Evolutionary conservation across 2,797 vertebrate genomes (phyloP), one percentile per base, ranked within the genome.

Genomic region (Scyliorhinus canicula): DNA sequence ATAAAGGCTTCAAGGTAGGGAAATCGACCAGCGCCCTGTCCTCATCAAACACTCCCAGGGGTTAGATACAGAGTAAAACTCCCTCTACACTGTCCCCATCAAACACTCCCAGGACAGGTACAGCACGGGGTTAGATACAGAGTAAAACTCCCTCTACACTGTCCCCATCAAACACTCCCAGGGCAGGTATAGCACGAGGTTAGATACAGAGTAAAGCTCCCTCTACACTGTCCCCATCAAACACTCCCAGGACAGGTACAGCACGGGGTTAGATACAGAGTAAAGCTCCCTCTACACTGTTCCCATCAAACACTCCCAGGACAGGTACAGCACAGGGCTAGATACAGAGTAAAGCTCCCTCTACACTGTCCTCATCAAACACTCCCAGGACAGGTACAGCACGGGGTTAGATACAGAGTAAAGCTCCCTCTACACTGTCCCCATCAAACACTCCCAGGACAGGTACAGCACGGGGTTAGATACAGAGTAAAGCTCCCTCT

Each of bases 11-110:
- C 4, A 44, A 44, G 21, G 1, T 19, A 44, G 40, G 16, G 40
- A 24, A 47, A 44, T 35, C 28, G 11, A 74, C n/a, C 26, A 71
- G n/a, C 44, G 14, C 74, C 14, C 74, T 40, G 35, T 40, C 74
- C 69, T n/a, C 74, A 79, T 79, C 74, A 79, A 44, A 79, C 74
- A 79, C 74, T 35, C 74, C 74, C 74, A 77, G 74, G 67, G 74
- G n/a, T 77, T 77, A 77, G 31, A 77, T 77, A 77, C 12, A 77
- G n/a, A 77, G 74, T 19, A 77, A 77, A 77, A 14, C 74, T 77
- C 28, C 7, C 71, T 77, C 71, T 77, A 77, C 71, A 77, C n/a
- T n/a, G 35, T n/a, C 9, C 71, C 11, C 71, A 77, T 77, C 71
- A 77, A 77, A 77, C 71, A 77, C 28, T 28, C 65, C 16, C 65